Evolutionary conservation across 2,113 vertebrate species (phyloP), one percentile per base, ranked within the genome.

Genomic region (Carassius auratus): DNA sequence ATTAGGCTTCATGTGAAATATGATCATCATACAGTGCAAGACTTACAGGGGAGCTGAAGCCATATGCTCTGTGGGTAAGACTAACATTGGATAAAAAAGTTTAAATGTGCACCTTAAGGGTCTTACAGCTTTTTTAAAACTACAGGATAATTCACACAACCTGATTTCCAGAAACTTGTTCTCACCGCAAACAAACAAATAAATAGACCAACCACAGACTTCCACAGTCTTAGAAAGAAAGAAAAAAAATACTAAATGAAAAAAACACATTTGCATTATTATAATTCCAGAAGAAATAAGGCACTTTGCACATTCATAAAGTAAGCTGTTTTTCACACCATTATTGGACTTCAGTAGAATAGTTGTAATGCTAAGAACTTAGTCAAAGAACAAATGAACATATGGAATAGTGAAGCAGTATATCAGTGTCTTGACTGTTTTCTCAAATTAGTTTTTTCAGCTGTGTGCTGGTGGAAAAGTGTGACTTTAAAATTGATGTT

Each of bases 221-320:
- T 62, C 12, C n/a, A 30, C 74, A 23, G 8, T 14, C 74, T 85
- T 4, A 36, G 68, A 86, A 76, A 76, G 8, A 66, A 69, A 85
- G 2, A 45, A 45, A 42, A 30, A 59, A 75, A 85, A 59, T 78
- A 71, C 73, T 87, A 86, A 91, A 71, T 87, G 42, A 88, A 84
- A n/a, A 3, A 3, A 10, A 17, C 48, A 12, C 23, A 71, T 48
- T 14, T 77, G 30, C 26, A 86, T 17, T 9, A 33, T 59, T 59
- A 15, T 30, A 30, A 30, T 73, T 33, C n/a, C 30, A 59, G 15
- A 45, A 48, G 50, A 8, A 76, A 45, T 19, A 55, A 84, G n/a
- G 13, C 2, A 38, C 13, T 74, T 62, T 79, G 36, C 75, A 73
- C 45, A 64, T 74, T 42, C 61, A 57, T 21, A 64, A 71, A 69